phyloP scores from a whole-genome alignment of 2,888 invertebrate species.

The Chrysodeixis includens region DNA sequence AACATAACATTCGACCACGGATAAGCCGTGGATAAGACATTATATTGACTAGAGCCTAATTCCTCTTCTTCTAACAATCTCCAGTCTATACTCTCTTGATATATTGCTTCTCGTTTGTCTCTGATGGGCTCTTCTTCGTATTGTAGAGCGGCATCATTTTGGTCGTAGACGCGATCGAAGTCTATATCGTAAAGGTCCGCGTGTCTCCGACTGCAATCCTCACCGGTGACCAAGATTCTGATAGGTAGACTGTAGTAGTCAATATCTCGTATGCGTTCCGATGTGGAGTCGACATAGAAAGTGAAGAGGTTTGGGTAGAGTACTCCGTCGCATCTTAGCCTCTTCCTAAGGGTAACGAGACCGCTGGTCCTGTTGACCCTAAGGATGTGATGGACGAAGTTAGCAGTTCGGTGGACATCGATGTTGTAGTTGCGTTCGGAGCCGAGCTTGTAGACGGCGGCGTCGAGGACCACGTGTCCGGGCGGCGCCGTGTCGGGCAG shows the following conservation, averaged over 20 bases:
- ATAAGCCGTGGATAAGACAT: constrained; percentile 85
- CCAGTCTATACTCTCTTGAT: constrained; percentile 82
- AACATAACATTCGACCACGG: constrained; percentile 87
- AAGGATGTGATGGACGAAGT: constrained; percentile 94
- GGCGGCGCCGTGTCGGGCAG: constrained; percentile 90
- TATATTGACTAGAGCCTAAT: constrained; percentile 85
- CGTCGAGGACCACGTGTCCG: constrained; percentile 93
- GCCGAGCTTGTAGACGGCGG: constrained; percentile 94
- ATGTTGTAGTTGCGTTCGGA: constrained; percentile 94
- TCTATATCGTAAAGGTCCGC: constrained; percentile 90
- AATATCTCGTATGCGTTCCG: constrained; percentile 93
- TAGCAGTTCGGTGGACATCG: constrained; percentile 94
- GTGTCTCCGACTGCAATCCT: constrained; percentile 91
- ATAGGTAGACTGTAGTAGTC: constrained; percentile 95
- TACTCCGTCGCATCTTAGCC: constrained; percentile 93
- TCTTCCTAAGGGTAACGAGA: constrained; percentile 92
- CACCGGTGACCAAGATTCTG: constrained; percentile 92
- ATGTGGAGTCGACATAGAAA: constrained; percentile 95
- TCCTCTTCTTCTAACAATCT: constrained; percentile 84
- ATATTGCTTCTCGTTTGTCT: constrained; percentile 79
- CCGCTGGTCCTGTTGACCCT: constrained; percentile 93
- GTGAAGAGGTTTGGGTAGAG: constrained; percentile 96
- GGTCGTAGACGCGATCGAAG: constrained; percentile 88
- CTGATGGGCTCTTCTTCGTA: constrained; percentile 81
- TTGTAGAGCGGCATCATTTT: constrained; percentile 82